Evolutionary conservation across 2,888 invertebrate genomes (phyloP), one percentile per base, ranked within the genome.

Genomic region (Hypselothyrea guttata): DNA sequence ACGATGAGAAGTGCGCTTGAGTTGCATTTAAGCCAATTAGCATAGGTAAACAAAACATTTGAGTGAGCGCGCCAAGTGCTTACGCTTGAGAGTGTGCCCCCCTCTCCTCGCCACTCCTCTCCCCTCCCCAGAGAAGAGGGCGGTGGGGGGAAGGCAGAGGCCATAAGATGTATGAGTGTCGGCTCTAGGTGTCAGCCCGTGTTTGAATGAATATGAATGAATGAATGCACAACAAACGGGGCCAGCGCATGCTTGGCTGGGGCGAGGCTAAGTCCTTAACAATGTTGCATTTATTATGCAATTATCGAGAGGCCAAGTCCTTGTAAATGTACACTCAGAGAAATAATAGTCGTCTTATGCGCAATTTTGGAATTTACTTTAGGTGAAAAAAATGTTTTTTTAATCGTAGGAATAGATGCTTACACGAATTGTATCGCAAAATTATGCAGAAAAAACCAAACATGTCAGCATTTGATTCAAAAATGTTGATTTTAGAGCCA

Each of bases 1-100:
- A 82, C 71, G 74, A 66, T 69, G 65, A 70, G 68, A 79, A 84
- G 84, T 79, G 82, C 71, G 75, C 86, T 86, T 61, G 82, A 87
- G 87, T 87, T 86, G 86, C 86, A 86, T 86, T 86, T 79, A 86
- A 78, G 86, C 86, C 84, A 86, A 86, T 86, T 86, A 87, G 79
- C 86, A 86, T 87, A 87, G 85, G 79, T 86, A 85, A 85, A 86
- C 84, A 84, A 86, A 77, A 85, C 76, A 79, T 85, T 79, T 79
- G 81, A 79, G 79, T 83, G 78, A 82, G 83, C 76, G 65, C 63
- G 75, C 60, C 73, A 83, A 85, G 84, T 73, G 79, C 64, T 64
- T 78, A 70, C 63, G 63, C 69, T 59, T 57, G 75, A 71, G 72
- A 71, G 72, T 69, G 69, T 48, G 82, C 56, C 59, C 60, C 65